Percentiles rank a stretch among this genome's conserved stretches.
phyloP scores from a whole-genome alignment of 2,888 invertebrate genomes.

The Xanthorhoe spadicearia region DNA sequence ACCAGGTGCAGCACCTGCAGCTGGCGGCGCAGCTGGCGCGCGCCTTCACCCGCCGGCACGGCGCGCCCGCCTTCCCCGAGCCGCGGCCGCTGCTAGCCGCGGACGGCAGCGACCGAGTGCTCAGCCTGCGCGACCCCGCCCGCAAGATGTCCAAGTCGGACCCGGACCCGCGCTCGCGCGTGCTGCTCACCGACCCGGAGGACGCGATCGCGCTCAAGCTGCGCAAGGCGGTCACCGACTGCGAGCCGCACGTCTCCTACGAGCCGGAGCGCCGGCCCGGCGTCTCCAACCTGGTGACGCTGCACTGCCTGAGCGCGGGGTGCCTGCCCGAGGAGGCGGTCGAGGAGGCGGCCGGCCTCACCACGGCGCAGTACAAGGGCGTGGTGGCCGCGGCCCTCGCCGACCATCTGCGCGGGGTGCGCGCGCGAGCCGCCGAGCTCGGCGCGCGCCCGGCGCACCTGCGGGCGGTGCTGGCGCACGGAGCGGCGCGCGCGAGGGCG shows the following conservation, averaged over 20 bases:
- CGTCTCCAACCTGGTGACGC: conserved; percentile 96
- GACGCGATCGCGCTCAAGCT: conserved; percentile 75
- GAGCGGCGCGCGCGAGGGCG: conserved; percentile 86
- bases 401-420: conserved; percentile 60
- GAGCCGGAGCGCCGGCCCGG: conserved; percentile 92
- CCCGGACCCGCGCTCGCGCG: conserved; percentile 89
- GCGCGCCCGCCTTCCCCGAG: conserved; percentile 80
- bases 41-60: conserved; percentile 32
- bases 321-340: conserved; percentile 88
- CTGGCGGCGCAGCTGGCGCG: conserved; percentile 39
- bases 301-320: conserved; percentile 87
- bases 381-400: conserved; percentile 60
- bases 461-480: conserved; percentile 81
- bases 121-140: conserved; percentile 92
- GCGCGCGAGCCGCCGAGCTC: conserved; percentile 83
- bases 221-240: conserved; percentile 96
- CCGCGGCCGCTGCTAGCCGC: conserved; percentile 75
- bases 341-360: conserved; percentile 85
- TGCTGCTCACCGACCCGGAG: conserved; percentile 89
- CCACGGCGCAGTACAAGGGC: conserved; percentile 88
- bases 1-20: conserved; percentile 92
- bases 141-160: conserved; percentile 99
- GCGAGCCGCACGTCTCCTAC: conserved; percentile 91
- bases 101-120: conserved; percentile 87
- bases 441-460: conserved; percentile 74